These are phyloP conservation scores for Euplagia quadripunctaria DNA, from an alignment of 2,888 invertebrate genomes.

Conservation along the genomic window DNA sequence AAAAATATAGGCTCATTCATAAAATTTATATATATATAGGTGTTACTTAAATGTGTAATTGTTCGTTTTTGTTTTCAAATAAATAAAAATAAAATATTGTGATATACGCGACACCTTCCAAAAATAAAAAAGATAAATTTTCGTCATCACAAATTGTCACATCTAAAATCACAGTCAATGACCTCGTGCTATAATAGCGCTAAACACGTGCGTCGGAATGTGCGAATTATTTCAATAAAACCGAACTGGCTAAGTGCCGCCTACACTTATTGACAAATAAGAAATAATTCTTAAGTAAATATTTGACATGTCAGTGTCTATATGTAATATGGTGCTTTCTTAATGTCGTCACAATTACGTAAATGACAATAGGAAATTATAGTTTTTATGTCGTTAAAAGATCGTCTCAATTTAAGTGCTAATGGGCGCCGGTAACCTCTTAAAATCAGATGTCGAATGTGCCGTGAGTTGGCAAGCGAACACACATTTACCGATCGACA, in stretches of 20 bases:
- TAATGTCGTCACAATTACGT: constrained; percentile 1
- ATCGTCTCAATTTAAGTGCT: not conserved
- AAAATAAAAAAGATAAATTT: not conserved
- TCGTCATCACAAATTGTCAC: constrained; percentile 10
- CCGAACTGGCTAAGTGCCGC: constrained; percentile 16
- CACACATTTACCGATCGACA: not conserved
- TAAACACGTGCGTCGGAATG: constrained; percentile 22
- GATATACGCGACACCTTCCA: not conserved
- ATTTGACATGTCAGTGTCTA: constrained; percentile 8
- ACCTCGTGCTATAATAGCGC: constrained; percentile 19
- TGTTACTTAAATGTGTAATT: too few relatives aligned
- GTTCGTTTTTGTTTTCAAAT: not conserved
- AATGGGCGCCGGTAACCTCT: not conserved
- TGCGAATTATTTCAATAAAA: constrained; percentile 24
- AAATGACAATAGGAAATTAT: not conserved
- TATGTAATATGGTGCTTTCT: constrained; percentile 17
- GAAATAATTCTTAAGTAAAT: constrained; percentile 20
- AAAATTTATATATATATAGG: too few relatives aligned
- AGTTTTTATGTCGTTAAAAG: not conserved
- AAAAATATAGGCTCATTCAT: too few relatives aligned
- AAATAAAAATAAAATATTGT: not conserved
- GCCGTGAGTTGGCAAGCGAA: not conserved
- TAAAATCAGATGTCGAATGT: not conserved
- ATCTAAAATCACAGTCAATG: constrained; percentile 16
- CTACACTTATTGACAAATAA: constrained; percentile 19